phyloP scores from a whole-genome alignment of 2,113 vertebrate species.

The Vulpes ferrilata region DNA sequence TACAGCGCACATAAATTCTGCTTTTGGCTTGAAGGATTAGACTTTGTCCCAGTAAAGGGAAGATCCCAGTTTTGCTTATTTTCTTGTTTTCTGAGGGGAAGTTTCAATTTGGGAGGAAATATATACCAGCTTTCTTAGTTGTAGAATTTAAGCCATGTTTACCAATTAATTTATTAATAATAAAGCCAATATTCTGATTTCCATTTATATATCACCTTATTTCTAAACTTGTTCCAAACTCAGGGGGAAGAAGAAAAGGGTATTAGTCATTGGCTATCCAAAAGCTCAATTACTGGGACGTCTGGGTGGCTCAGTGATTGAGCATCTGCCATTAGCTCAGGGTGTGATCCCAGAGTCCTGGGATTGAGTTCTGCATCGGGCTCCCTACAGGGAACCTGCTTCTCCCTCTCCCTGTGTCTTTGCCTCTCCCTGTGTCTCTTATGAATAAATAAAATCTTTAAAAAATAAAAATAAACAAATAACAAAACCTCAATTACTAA shows the following conservation, averaged over 20 bases:
- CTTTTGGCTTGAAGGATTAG: neutral
- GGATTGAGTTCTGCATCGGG: no score
- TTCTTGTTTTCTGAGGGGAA: neutral
- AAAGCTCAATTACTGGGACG: neutral
- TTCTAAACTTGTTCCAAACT: constrained; percentile 24
- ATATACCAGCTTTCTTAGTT: neutral
- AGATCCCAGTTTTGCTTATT: neutral
- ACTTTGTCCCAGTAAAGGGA: neutral
- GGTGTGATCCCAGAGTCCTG: no score
- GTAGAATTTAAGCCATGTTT: neutral
- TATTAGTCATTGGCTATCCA: neutral
- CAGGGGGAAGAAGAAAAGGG: neutral
- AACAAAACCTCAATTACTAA: neutral
- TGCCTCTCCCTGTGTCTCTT: no score
- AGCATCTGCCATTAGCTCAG: no score
- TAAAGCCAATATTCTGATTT: constrained; percentile 31
- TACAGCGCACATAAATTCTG: neutral
- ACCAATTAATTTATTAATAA: neutral
- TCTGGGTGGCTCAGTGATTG: no score
- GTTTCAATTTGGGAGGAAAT: neutral
- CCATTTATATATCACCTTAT: neutral
- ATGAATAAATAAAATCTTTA: no score
- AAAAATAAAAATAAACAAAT: no score
- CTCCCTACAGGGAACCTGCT: no score
- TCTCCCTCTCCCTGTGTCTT: no score